phyloP scores from a whole-genome alignment of 2,797 vertebrate genomes.

The Rhinophrynus dorsalis region DNA sequence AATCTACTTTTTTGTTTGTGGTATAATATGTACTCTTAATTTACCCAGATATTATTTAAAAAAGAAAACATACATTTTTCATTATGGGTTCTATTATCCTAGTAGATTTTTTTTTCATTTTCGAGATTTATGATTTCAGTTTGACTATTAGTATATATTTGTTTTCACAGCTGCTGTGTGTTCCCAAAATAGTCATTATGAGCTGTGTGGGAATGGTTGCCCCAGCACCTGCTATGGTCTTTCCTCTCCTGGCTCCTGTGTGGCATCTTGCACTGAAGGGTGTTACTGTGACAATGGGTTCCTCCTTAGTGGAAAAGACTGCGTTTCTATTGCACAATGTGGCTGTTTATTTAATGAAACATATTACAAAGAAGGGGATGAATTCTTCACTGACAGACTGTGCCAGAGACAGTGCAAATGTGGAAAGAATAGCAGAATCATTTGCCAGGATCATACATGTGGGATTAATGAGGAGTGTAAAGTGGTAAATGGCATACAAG shows the following conservation, averaged over 20 bases:
- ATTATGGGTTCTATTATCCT: too few relatives aligned
- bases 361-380: constrained; percentile 54
- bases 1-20: too few relatives aligned
- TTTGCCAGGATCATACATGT: constrained; percentile 67
- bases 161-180: constrained; percentile 67
- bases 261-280: constrained; percentile 62
- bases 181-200: constrained; percentile 75
- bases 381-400: constrained; percentile 23
- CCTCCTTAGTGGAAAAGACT: constrained; percentile 67
- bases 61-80: too few relatives aligned
- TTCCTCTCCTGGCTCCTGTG: constrained; percentile 53
- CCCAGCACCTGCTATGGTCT: constrained; percentile 67
- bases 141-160: background rate
- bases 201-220: constrained; percentile 64
- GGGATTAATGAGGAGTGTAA: constrained; percentile 63
- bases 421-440: constrained; percentile 37
- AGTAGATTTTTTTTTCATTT: too few relatives aligned
- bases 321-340: constrained; percentile 69
- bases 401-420: constrained; percentile 66
- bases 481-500: constrained; percentile 61
- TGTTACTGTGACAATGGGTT: constrained; percentile 77
- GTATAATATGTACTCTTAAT: too few relatives aligned
- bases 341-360: constrained; percentile 70
- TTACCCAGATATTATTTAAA: too few relatives aligned
- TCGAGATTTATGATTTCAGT: too few relatives aligned